phyloP scores from a whole-genome alignment of 1,140 invertebrate species.

The Ooceraea biroi region DNA sequence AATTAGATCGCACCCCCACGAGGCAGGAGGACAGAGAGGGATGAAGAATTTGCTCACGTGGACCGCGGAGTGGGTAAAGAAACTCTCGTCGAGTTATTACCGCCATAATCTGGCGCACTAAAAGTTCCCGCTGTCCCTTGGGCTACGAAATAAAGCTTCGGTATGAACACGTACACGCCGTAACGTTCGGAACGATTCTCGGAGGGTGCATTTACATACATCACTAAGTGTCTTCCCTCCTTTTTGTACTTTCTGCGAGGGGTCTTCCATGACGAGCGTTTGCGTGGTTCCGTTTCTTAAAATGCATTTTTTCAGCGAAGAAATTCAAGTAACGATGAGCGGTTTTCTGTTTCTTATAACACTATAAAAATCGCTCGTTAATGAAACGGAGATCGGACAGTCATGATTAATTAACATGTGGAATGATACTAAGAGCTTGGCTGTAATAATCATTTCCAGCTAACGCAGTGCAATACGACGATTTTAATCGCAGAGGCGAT shows the following conservation, averaged over 20 bases:
- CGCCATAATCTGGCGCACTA: slow-evolving; percentile 64
- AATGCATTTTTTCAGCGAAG: slow-evolving; percentile 19
- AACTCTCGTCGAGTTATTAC: slow-evolving; percentile 72
- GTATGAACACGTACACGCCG: slow-evolving; percentile 67
- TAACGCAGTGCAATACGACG: background rate
- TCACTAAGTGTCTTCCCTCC: slow-evolving; percentile 51
- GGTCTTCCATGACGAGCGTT: slow-evolving; percentile 39
- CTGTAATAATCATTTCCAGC: slow-evolving; percentile 32
- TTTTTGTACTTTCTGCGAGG: slow-evolving; percentile 59
- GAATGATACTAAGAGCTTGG: slow-evolving; percentile 16
- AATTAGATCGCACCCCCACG: slow-evolving; percentile 69
- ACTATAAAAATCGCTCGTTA: background rate
- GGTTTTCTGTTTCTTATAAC: background rate
- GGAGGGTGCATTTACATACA: slow-evolving; percentile 72
- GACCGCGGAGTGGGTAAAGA: slow-evolving; percentile 45
- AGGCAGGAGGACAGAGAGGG: background rate
- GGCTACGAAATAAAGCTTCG: slow-evolving; percentile 64
- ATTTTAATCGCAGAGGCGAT: slow-evolving; percentile 31
- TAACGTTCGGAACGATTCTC: slow-evolving; percentile 67
- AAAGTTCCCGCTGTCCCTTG: slow-evolving; percentile 58
- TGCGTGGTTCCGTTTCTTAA: slow-evolving; percentile 37
- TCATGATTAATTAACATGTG: slow-evolving; percentile 19
- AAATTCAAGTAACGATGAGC: background rate
- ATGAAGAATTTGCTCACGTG: slow-evolving; percentile 65
- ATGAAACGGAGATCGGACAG: background rate